Conservation (phyloP, 2,797 vertebrate genomes). For the Enteromius fasciolatus region DNA sequence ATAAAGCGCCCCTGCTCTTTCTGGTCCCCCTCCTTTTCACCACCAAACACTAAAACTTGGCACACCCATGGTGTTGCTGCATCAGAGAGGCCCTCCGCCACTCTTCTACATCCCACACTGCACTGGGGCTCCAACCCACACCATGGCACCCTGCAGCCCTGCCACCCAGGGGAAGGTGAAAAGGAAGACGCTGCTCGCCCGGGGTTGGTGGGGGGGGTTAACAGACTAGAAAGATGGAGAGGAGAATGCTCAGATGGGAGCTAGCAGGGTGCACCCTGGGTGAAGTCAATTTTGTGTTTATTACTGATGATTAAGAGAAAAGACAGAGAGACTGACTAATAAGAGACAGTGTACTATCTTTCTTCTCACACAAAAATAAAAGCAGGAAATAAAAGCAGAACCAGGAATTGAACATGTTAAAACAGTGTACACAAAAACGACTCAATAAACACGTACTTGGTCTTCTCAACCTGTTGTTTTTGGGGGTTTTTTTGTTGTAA, state of each 20-base stretch:
- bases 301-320: slow-evolving; percentile 48
- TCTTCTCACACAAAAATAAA: slow-evolving; percentile 21
- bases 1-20: slow-evolving; percentile 54
- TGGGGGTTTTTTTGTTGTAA: not conserved
- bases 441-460: not conserved
- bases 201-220: slow-evolving; percentile 34
- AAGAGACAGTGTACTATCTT: slow-evolving; percentile 26
- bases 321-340: slow-evolving; percentile 28
- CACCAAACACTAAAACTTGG: slow-evolving; percentile 75
- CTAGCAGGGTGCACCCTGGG: slow-evolving; percentile 12
- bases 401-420: slow-evolving; percentile 2
- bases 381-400: slow-evolving; percentile 5
- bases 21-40: slow-evolving; percentile 67
- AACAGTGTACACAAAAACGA: not conserved
- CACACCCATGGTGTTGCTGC: slow-evolving; percentile 81
- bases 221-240: slow-evolving; percentile 41
- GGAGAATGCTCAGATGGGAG: slow-evolving; percentile 14
- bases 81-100: slow-evolving; percentile 69
- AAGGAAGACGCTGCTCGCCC: slow-evolving; percentile 43
- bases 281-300: slow-evolving; percentile 49
- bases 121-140: slow-evolving; percentile 70
- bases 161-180: slow-evolving; percentile 33
- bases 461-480: not conserved
- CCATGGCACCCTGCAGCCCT: slow-evolving; percentile 73
- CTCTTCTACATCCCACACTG: slow-evolving; percentile 53